A percentile compares a stretch with the other conserved stretches of the same genome.
Evolutionary conservation across 1,140 invertebrate species (phyloP).

Genomic region (Lasioglossum albipes): DNA sequence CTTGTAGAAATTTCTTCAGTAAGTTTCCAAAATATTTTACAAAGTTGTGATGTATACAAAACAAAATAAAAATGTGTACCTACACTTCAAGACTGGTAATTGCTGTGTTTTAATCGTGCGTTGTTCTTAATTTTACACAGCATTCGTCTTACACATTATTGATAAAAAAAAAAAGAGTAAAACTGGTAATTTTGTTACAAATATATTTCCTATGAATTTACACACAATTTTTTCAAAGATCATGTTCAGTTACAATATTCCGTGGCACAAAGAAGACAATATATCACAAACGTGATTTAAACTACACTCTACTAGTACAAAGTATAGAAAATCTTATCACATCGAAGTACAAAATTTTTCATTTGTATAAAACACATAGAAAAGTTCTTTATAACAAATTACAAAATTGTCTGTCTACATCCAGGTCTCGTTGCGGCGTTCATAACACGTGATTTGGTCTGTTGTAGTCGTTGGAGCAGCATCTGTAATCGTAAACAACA

Average conservation of each 20-base stretch:
- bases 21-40: conserved; percentile 66
- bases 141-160: background rate
- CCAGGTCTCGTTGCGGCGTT: conserved; percentile 54
- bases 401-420: conserved; percentile 61
- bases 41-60: conserved; percentile 62
- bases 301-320: background rate
- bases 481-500: conserved; percentile 59
- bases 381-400: conserved; percentile 25
- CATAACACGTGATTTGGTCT: conserved; percentile 66
- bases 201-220: conserved; percentile 8
- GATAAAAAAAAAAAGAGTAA: background rate
- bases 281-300: conserved; percentile 1
- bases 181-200: background rate
- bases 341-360: background rate
- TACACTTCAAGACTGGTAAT: conserved; percentile 72
- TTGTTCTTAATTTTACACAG: background rate
- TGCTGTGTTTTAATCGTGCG: conserved; percentile 67
- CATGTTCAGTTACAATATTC: background rate
- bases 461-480: conserved; percentile 68
- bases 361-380: conserved; percentile 52
- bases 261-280: background rate
- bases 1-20: conserved; percentile 61
- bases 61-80: conserved; percentile 65
- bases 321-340: conserved; percentile 10
- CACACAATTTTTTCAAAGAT: conserved; percentile 3